Evolutionary conservation across 2,797 vertebrate species (phyloP).

Genomic region (Coracias cyanogaster): DNA sequence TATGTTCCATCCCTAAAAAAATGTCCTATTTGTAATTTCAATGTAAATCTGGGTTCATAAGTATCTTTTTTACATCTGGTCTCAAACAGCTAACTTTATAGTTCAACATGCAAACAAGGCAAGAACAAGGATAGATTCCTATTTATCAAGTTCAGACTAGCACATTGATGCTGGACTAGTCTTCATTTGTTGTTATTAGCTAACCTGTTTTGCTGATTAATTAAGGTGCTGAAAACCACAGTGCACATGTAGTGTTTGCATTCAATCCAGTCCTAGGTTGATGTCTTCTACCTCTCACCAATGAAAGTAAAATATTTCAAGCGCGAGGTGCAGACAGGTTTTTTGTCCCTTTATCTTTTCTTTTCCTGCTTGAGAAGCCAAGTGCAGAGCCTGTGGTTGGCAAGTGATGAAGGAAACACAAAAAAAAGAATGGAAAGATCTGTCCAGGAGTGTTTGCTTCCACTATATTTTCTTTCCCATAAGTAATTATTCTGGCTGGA

Average conservation of each 20-base stretch:
- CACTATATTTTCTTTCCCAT: slow-evolving; percentile 70
- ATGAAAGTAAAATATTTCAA: slow-evolving; percentile 44
- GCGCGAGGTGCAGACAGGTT: neutral
- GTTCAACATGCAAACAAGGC: neutral
- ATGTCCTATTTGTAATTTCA: neutral
- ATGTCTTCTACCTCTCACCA: neutral
- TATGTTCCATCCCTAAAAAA: neutral
- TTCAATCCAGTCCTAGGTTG: neutral
- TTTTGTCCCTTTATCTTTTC: slow-evolving; percentile 47
- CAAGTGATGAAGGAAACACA: slow-evolving; percentile 66
- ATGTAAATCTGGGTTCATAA: neutral
- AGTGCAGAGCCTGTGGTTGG: slow-evolving; percentile 41
- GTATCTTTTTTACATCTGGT: neutral
- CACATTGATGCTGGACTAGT: neutral
- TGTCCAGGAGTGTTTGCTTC: slow-evolving; percentile 49
- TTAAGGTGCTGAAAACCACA: neutral
- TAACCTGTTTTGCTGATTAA: neutral
- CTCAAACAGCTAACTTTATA: neutral
- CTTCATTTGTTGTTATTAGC: neutral
- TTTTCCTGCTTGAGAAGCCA: slow-evolving; percentile 63
- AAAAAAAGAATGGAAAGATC: slow-evolving; percentile 52
- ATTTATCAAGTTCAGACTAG: neutral
- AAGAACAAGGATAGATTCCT: neutral
- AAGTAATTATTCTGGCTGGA: slow-evolving; percentile 73
- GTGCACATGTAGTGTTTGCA: neutral